phyloP scores from a whole-genome alignment of 2,888 invertebrate genomes.

The Eulithis prunata region DNA sequence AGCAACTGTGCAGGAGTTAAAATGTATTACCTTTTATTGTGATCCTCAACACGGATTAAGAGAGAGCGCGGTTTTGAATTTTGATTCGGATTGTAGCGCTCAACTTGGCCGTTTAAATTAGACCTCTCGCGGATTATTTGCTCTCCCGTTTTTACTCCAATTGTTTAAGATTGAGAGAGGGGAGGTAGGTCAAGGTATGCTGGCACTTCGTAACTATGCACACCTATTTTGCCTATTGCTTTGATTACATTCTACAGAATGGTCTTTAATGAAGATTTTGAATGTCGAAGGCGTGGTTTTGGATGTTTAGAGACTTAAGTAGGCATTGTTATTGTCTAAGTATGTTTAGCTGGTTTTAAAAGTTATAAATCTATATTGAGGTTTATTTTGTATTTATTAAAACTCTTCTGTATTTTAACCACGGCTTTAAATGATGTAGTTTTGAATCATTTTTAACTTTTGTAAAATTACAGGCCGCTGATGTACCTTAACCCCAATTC shows the following conservation, averaged over 20 bases:
- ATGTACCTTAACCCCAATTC: no score
- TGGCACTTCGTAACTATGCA: conserved; percentile 73
- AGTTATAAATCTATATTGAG: not conserved
- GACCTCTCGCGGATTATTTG: conserved; percentile 71
- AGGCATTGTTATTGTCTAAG: conserved; percentile 54
- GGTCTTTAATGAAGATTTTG: conserved; percentile 79
- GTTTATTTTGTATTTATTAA: no score
- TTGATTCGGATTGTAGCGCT: conserved; percentile 81
- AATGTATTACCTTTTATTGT: conserved; percentile 85
- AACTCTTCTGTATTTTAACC: no score
- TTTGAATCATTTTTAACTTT: no score
- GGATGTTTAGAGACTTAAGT: conserved; percentile 63
- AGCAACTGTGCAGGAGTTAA: conserved; percentile 65
- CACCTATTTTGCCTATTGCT: conserved; percentile 80
- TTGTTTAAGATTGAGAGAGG: conserved; percentile 44
- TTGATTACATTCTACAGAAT: conserved; percentile 78
- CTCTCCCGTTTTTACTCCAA: conserved; percentile 59
- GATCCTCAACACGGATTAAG: conserved; percentile 84
- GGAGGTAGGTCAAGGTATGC: conserved; percentile 50
- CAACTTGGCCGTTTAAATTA: conserved; percentile 70
- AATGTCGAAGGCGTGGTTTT: conserved; percentile 67
- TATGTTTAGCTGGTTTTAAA: conserved; percentile 20
- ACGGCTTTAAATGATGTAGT: no score
- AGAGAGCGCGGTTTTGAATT: conserved; percentile 84
- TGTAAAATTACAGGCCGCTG: no score